Conservation (phyloP, 2,797 vertebrate genomes). For the Coendou prehensilis region DNA sequence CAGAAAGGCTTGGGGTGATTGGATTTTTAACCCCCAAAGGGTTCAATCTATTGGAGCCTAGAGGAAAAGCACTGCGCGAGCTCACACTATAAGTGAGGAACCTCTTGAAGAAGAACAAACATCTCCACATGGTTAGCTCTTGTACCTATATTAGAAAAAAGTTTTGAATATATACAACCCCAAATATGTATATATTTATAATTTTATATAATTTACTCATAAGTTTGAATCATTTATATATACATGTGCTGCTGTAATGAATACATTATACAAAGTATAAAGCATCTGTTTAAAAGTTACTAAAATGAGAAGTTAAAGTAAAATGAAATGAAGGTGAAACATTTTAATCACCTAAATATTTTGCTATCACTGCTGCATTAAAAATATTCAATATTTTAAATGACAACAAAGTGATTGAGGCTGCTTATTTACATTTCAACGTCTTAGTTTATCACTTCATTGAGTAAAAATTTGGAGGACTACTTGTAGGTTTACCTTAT, state of each 20-base stretch:
- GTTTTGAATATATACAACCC: not conserved
- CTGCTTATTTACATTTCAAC: slow-evolving; percentile 21
- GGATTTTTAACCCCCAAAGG: slow-evolving; percentile 34
- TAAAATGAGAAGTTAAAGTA: slow-evolving; percentile 17
- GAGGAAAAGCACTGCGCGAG: not conserved
- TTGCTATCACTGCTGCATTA: slow-evolving; percentile 4
- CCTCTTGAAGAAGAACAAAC: not conserved
- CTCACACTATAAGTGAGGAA: not conserved
- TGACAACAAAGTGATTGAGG: slow-evolving; percentile 4
- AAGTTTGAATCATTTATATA: not conserved
- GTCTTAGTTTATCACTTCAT: not conserved
- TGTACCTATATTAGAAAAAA: not conserved
- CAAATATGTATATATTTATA: not conserved
- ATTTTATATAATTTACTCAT: not conserved
- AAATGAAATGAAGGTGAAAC: slow-evolving; percentile 17
- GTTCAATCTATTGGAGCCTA: slow-evolving; percentile 26
- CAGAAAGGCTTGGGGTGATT: slow-evolving; percentile 40
- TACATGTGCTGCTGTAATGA: not conserved
- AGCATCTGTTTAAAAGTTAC: not conserved
- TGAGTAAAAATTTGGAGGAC: slow-evolving; percentile 5
- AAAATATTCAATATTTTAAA: slow-evolving; percentile 51
- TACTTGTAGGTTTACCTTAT: slow-evolving; percentile 7
- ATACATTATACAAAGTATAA: not conserved
- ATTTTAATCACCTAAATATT: slow-evolving; percentile 63
- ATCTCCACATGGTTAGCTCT: slow-evolving; percentile 26